Base-by-base conservation (phyloP, 2,797 vertebrate species). In the Sternarchorhynchus goeldii region DNA sequence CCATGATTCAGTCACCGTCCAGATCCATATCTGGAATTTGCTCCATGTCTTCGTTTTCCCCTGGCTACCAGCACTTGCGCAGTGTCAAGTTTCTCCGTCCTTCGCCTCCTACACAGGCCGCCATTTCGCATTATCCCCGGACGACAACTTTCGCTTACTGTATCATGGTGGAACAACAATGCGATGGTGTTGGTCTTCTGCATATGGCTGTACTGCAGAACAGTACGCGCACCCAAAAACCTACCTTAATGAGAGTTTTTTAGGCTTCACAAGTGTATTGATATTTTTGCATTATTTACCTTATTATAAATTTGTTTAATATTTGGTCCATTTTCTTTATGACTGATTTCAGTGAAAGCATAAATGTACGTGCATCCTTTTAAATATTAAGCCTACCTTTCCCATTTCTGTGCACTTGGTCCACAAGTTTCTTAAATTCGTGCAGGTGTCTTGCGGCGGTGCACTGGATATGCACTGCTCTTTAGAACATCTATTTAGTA, bases 71-170 rank as follows among this genome's bases (percentile, higher is more conserved):
- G 60, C 64, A 66, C 78, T 56, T 71, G 74, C 68, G 75, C 76
- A 76, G 71, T 72, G 75, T 83, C 69, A 76, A 73, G 71, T 78
- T 79, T 80, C 71, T 76, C 63, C 20, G 57, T 57, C 60, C 58
- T 76, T n/a, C 17, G 41, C 69, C 79, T 81, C 81, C 80, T 80
- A 72, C 73, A 68, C 45, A 21, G 56, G 70, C 84, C 82, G 84
- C 84, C 84, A 85, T 85, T 85, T 85, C 78, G 55, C 73, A 83
- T 60, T 18, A 75, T 80, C 78, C n/a, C 45, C 79, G 55, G 56
- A 36, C 62, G 16, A 36, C n/a, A 64, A 60, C 5, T 64, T 76
- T 65, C 25, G 2, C 29, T 20, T 32, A 45, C 6, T 16, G 50
- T 82, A 80, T 85, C 84, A 85, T 85, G 84, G 84, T 80, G 82